Base-by-base conservation (phyloP, 2,113 vertebrate species). In the Oxyura jamaicensis region DNA sequence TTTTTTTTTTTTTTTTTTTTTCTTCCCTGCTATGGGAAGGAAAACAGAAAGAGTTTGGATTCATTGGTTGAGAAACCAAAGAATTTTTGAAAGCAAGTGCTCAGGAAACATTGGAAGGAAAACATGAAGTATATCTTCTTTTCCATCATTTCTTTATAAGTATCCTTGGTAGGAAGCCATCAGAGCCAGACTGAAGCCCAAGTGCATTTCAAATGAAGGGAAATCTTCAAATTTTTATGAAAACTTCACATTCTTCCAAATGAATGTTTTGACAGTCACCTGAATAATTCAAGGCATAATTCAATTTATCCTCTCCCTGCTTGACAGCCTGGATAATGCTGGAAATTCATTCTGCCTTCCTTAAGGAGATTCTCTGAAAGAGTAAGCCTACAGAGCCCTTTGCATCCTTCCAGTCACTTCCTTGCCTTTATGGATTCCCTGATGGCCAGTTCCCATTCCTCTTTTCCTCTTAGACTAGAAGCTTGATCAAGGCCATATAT, bases 161-260 rank as follows among this genome's bases (percentile, higher is more conserved):
- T 41, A 53, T 52, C 85, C 50, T 62, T 58, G 36, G 50, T 41
- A 76, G 75, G 56, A 87, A 92, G 63, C 33, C 71, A 76, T n/a
- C 85, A 73, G 69, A 84, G 62, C 79, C 67, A 82, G 25, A 26
- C 58, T 76, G 69, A 85, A 94, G 50, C 29, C 39, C 67, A 69
- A 62, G 56, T 33, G n/a, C 44, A 80, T 74, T 90, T n/a, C 50
- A 80, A 76, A 66, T 35, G 11, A 88, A 83, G 65, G 71, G 29
- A 85, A 85, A 93, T 77, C 29, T 65, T 95, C 84, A 91, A 60
- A 73, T 88, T 88, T 94, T 91, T 79, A 93, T 87, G 85, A 94
- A 96, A 93, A 85, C 28, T n/a, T 91, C 58, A 22, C 71, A 28
- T 84, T 85, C 84, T 62, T 84, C 71, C 82, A 58, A 90, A 94